Base-by-base conservation (phyloP, 2,113 vertebrate species). In the Lipophrys pholis region DNA sequence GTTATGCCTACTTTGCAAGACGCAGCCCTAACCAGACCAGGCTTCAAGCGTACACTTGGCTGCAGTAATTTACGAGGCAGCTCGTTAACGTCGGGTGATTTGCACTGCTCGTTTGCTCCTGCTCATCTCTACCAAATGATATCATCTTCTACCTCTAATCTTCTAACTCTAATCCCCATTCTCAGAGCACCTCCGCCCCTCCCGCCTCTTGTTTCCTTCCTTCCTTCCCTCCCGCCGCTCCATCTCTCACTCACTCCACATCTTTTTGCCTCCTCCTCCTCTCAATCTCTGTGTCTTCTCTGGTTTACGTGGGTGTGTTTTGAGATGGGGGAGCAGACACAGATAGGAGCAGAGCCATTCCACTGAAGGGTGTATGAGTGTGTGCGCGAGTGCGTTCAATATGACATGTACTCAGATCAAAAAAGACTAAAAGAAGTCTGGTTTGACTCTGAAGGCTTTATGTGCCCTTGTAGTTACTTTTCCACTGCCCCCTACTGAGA, bases 11-110 rank as follows among this genome's bases (percentile, higher is more conserved):
- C 78, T 67, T 78, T 83, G 77, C 66, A 87, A 68, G 61, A 72
- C 51, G 8, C 49, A 66, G 67, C 56, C 49, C 57, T 17, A 52
- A 71, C 70, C 81, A 42, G 41, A 78, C 76, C 73, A 51, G 48
- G 72, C 76, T 76, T 53, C 50, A 15, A 69, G 84, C 76, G 17
- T 40, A 59, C 75, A 64, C 79, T 81, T n/a, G 56, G 78, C 86
- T 79, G 79, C 84, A 69, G 85, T 90, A 88, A 94, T 94, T 94
- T 94, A 93, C 60, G 90, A 92, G 93, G 90, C 84, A 87, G 91
- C 92, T 94, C 83, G 87, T 93, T 94, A 93, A 92, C 85, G 73
- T 75, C 17, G 58, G 84, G 83, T 90, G 90, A 93, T 94, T 93
- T 93, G 92, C 88, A 69, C 84, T 81, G 87, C 91, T 92, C 91